Base-by-base conservation (phyloP, 2,113 vertebrate genomes). In the Chitala chitala region DNA sequence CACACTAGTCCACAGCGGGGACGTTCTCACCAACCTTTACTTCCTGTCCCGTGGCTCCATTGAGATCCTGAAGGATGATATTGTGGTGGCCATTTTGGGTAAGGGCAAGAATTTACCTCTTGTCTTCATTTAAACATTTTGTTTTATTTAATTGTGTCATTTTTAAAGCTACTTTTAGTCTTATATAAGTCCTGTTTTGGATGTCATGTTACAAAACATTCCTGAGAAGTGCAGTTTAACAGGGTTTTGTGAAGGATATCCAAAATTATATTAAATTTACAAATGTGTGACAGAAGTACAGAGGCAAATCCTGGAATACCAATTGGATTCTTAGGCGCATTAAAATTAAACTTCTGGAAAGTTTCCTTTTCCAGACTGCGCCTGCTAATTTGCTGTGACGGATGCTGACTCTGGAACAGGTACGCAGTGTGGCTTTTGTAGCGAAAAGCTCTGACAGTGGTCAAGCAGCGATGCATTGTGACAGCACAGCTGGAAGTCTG, bases 81-180 rank as follows among this genome's bases (percentile, higher is more conserved):
- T 95, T 78, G 97, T 99, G 77, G 97, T 99, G 53, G 97, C 97
- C 50, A 99, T 99, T 83, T 87, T 99, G 31, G 97, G 97, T 99
- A 90, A 94, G 91, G 20, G 48, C 24, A 12, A 12, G 68, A 6
- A 1, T 26, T 38, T 38, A n/a, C n/a, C n/a, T 29, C 33, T 9
- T 29, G 13, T 6, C 17, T 5, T 63, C 56, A 59, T 29, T 31
- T 29, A 2, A 20, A 51, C 48, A 13, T 13, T 20, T 15, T 51
- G 13, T 2, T 51, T 12, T 15, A 3, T 51, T 8, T 8, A 29
- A 59, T 59, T 29, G 7, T 24, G 29, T 12, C 4, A 5, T 29
- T 31, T 17, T 59, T 59, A 33, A 31, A 33, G n/a, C n/a, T n/a
- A n/a, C n/a, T n/a, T n/a, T n/a, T n/a, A n/a, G n/a, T n/a, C n/a